These are phyloP conservation scores for Enteromius treurensis DNA, from an alignment of 2,797 vertebrate genomes.

Conservation along the genomic window DNA sequence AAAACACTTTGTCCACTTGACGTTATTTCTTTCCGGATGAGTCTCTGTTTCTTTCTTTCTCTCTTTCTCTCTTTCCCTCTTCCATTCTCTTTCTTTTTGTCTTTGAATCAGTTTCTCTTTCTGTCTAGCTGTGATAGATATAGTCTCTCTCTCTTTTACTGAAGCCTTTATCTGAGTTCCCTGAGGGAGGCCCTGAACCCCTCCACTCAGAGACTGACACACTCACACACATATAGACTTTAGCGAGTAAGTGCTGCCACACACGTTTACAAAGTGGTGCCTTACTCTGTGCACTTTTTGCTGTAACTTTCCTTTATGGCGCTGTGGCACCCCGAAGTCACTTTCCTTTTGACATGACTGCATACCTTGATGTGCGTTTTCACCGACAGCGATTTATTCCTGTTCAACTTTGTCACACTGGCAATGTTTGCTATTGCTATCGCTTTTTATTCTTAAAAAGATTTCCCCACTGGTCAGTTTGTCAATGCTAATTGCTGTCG, in stretches of 20 bases:
- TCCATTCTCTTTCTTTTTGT: neutral
- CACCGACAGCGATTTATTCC: neutral
- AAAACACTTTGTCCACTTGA: constrained; percentile 52
- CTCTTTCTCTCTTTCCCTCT: constrained; percentile 25
- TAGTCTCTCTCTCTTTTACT: constrained; percentile 29
- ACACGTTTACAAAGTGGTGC: constrained; percentile 23
- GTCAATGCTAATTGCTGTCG: neutral
- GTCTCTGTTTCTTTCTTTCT: constrained; percentile 28
- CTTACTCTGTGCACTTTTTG: constrained; percentile 20
- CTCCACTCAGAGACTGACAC: constrained; percentile 39
- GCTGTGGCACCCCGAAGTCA: neutral
- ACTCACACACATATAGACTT: constrained; percentile 27
- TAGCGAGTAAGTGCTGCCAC: constrained; percentile 15
- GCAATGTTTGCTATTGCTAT: neutral
- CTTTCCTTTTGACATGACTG: neutral
- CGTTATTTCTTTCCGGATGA: constrained; percentile 46
- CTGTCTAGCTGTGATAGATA: constrained; percentile 31
- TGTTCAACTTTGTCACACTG: neutral
- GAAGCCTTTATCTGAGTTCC: constrained; percentile 52
- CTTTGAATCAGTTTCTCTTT: constrained; percentile 29
- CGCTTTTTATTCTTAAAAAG: neutral
- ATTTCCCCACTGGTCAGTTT: neutral
- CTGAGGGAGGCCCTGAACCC: constrained; percentile 44
- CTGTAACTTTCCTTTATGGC: neutral
- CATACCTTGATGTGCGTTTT: neutral